These are phyloP conservation scores for Panurus biarmicus DNA, from an alignment of 2,113 vertebrate genomes.

Conservation along the genomic window DNA sequence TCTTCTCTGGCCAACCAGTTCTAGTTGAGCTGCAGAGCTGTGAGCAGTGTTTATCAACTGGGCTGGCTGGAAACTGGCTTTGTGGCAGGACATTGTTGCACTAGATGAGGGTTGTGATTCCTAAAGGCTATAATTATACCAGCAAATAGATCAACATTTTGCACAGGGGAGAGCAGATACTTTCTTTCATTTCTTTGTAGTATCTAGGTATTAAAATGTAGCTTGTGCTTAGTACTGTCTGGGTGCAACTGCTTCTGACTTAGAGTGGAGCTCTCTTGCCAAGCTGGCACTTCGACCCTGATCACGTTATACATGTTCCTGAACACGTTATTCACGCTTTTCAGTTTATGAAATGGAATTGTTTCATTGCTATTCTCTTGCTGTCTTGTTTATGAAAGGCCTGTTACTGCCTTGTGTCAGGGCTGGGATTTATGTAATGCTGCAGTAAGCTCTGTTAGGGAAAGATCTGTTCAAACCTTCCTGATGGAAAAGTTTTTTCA, in stretches of 20 bases:
- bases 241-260: background rate
- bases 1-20: rapidly evolving
- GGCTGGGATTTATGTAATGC: background rate
- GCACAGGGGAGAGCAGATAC: background rate
- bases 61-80: background rate
- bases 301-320: background rate
- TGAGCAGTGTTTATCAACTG: background rate
- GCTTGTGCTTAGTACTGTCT: background rate
- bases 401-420: background rate
- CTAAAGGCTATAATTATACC: background rate
- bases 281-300: background rate
- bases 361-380: background rate
- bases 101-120: background rate
- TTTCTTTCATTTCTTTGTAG: background rate
- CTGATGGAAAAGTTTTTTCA: background rate
- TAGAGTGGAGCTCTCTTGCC: background rate
- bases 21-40: background rate
- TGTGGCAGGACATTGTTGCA: background rate
- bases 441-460: background rate
- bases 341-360: background rate
- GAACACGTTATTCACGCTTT: background rate
- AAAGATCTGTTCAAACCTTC: background rate
- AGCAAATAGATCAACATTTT: background rate
- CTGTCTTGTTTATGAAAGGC: background rate
- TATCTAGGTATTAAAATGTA: background rate